Evolutionary conservation across 2,888 invertebrate species (phyloP).

Genomic region (Pimpla rufipes): DNA sequence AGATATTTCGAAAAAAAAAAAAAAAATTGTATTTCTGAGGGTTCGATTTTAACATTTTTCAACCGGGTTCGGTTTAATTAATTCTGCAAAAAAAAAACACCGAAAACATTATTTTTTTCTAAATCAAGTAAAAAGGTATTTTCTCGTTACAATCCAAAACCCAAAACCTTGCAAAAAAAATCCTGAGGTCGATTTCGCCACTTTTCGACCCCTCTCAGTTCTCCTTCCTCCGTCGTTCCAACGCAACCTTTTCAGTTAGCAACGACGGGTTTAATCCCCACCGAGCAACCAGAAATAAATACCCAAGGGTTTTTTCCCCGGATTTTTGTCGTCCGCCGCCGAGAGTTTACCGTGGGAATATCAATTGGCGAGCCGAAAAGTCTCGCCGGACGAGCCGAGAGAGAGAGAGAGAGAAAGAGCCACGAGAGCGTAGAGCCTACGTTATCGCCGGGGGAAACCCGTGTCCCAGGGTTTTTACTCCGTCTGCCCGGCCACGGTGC

Average conservation of each 20-base stretch:
- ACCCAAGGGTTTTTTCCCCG: neutral
- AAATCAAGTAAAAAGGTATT: too few species aligned
- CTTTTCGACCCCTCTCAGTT: neutral
- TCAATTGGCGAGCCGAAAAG: constrained; percentile 59
- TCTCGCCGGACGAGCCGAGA: constrained; percentile 45
- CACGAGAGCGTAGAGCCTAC: constrained; percentile 42
- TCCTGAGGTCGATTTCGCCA: neutral
- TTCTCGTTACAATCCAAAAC: too few species aligned
- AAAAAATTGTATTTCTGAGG: too few species aligned
- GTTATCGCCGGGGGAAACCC: constrained; percentile 49
- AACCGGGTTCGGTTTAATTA: too few species aligned
- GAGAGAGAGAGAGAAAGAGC: too few species aligned
- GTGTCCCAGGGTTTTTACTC: constrained; percentile 38
- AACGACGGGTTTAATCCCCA: neutral
- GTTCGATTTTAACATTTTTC: too few species aligned
- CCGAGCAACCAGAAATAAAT: constrained; percentile 1
- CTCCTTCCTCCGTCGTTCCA: too few species aligned
- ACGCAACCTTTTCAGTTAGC: neutral
- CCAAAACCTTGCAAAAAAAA: too few species aligned
- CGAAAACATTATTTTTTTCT: too few species aligned
- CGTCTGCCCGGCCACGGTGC: constrained; percentile 39
- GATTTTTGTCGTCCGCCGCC: constrained; percentile 54
- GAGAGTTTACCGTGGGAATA: constrained; percentile 64
- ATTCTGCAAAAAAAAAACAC: too few species aligned
- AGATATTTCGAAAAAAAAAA: too few species aligned